These are phyloP conservation scores for Drosophila lini DNA, from an alignment of 1,140 invertebrate genomes.

Conservation along the genomic window DNA sequence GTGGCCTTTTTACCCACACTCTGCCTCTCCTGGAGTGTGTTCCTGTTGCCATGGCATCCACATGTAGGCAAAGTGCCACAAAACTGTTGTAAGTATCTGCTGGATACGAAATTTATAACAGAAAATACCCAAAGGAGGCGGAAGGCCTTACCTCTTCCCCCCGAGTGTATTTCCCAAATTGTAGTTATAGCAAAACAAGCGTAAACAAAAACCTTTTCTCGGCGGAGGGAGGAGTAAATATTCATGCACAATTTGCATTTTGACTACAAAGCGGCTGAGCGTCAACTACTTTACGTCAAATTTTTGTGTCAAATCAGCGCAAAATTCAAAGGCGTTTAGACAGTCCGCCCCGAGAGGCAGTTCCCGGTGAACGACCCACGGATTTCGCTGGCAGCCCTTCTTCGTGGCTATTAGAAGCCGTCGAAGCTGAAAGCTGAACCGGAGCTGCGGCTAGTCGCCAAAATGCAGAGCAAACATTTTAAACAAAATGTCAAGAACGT, in stretches of 20 bases:
- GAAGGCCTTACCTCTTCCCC: conserved; percentile 34
- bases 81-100: conserved; percentile 72
- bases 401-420: conserved; percentile 4
- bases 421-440: conserved; percentile 1
- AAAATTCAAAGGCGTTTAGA: conserved; percentile 66
- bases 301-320: conserved; percentile 80
- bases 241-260: conserved; percentile 76
- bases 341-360: conserved; percentile 15
- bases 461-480: conserved; percentile 68
- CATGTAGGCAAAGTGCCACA: conserved; percentile 71
- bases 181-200: conserved; percentile 59
- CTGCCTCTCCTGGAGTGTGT: conserved; percentile 1
- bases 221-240: conserved; percentile 20
- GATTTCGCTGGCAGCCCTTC: conserved; percentile 6
- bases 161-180: conserved; percentile 19
- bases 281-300: conserved; percentile 57
- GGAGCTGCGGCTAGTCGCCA: conserved; percentile 33
- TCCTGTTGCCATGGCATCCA: conserved; percentile 64
- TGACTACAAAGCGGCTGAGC: conserved; percentile 25
- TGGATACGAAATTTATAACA: conserved; percentile 75
- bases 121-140: conserved; percentile 23
- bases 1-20: conserved; percentile 43
- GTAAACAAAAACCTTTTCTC: conserved; percentile 67
- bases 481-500: conserved; percentile 56
- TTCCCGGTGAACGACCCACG: conserved; percentile 37